phyloP scores from a whole-genome alignment of 92 coral and sea anemone species.

The Epizoanthus illoricatus region DNA sequence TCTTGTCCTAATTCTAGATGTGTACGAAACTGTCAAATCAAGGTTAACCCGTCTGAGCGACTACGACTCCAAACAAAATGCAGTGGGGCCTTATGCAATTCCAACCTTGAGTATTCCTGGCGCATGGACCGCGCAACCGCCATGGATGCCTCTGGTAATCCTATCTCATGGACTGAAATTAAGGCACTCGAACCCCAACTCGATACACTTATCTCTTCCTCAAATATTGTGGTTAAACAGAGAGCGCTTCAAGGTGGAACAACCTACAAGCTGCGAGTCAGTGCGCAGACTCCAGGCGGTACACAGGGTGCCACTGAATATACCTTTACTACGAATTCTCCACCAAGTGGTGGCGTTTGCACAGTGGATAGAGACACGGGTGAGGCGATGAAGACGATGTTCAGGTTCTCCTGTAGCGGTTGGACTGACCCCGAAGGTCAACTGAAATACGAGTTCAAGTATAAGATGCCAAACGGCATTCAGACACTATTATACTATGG shows the following conservation, averaged over 20 bases:
- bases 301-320: slow-evolving; percentile 50
- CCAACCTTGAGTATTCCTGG: slow-evolving; percentile 46
- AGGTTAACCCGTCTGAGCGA: slow-evolving; percentile 57
- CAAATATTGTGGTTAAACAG: slow-evolving; percentile 36
- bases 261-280: slow-evolving; percentile 34
- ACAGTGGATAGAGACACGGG: slow-evolving; percentile 47
- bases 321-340: slow-evolving; percentile 48
- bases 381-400: slow-evolving; percentile 56
- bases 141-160: neutral
- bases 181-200: slow-evolving; percentile 13
- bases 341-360: slow-evolving; percentile 64
- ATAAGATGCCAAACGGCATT: slow-evolving; percentile 46
- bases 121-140: slow-evolving; percentile 30
- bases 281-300: slow-evolving; percentile 46
- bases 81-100: slow-evolving; percentile 36
- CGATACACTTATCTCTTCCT: slow-evolving; percentile 43
- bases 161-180: slow-evolving; percentile 38
- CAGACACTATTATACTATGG: slow-evolving; percentile 52
- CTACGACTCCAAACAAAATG: slow-evolving; percentile 54
- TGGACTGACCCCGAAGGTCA: slow-evolving; percentile 69
- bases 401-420: slow-evolving; percentile 52
- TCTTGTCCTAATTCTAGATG: slow-evolving; percentile 45
- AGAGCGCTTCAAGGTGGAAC: slow-evolving; percentile 32
- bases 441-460: slow-evolving; percentile 54
- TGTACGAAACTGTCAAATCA: slow-evolving; percentile 56